phyloP scores from a whole-genome alignment of 2,888 invertebrate genomes.

The Aricia artaxerxes region DNA sequence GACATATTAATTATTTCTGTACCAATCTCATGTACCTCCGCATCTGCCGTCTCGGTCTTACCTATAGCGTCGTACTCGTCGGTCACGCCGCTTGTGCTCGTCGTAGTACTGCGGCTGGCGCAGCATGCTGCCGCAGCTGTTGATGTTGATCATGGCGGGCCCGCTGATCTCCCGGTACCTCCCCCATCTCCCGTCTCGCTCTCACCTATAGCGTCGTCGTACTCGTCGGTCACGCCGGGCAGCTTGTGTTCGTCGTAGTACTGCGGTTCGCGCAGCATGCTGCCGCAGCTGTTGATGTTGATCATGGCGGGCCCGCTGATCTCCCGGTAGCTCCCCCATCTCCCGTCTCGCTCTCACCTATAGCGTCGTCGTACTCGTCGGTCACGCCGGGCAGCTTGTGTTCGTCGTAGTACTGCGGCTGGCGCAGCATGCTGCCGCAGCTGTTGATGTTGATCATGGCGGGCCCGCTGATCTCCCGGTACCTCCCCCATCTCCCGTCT shows the following conservation, averaged over 20 bases:
- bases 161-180: no score
- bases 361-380: no score
- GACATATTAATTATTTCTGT: no score
- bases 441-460: conserved; percentile 44
- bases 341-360: no score
- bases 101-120: no score
- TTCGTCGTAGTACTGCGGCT: conserved; percentile 47
- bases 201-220: no score
- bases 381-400: conserved; percentile 57
- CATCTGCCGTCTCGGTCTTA: conserved; percentile 41
- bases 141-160: no score
- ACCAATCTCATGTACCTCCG: neutral
- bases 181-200: no score
- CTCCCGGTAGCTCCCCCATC: no score
- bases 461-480: conserved; percentile 44
- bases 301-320: conserved; percentile 42
- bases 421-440: conserved; percentile 31
- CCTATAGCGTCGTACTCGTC: conserved; percentile 75
- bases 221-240: conserved; percentile 48
- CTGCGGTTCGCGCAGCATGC: conserved; percentile 38
- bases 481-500: conserved; percentile 29
- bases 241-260: conserved; percentile 53
- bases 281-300: conserved; percentile 37
- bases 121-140: no score
- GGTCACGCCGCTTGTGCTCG: neutral